These are phyloP conservation scores for Mechanitis mazaeus DNA, from an alignment of 2,888 invertebrate genomes.

Conservation along the genomic window DNA sequence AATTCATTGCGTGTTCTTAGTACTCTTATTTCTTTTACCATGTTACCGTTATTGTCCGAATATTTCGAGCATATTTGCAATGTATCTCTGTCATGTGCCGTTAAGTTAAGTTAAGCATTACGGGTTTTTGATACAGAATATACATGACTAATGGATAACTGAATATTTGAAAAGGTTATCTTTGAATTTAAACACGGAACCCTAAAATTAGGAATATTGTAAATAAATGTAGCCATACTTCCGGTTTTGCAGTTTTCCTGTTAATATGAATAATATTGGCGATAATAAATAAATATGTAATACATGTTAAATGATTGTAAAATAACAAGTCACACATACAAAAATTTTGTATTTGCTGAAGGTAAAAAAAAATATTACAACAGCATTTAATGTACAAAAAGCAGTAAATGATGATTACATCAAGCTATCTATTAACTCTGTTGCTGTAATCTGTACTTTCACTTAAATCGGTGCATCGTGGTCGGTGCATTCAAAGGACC, in stretches of 20 bases:
- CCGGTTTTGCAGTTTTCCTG: too few species aligned
- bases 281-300: too few species aligned
- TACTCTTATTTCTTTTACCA: constrained; percentile 21
- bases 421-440: constrained; percentile 61
- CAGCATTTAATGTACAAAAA: constrained; percentile 43
- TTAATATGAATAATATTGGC: too few species aligned
- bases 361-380: constrained; percentile 15
- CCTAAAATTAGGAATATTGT: too few species aligned
- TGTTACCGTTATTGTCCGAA: constrained; percentile 31
- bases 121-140: constrained; percentile 14
- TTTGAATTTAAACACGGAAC: too few species aligned
- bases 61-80: constrained; percentile 25
- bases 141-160: not conserved
- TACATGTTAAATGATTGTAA: too few species aligned
- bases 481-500: constrained; percentile 36
- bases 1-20: constrained; percentile 24
- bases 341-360: too few species aligned
- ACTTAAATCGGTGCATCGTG: constrained; percentile 51
- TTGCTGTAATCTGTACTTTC: constrained; percentile 69
- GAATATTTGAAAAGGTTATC: too few species aligned
- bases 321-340: too few species aligned
- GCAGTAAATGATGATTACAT: constrained; percentile 60
- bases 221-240: too few species aligned
- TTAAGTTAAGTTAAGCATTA: constrained; percentile 29
- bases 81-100: constrained; percentile 31